phyloP scores from a whole-genome alignment of 2,113 vertebrate genomes.

The Lepidothrix coronata region DNA sequence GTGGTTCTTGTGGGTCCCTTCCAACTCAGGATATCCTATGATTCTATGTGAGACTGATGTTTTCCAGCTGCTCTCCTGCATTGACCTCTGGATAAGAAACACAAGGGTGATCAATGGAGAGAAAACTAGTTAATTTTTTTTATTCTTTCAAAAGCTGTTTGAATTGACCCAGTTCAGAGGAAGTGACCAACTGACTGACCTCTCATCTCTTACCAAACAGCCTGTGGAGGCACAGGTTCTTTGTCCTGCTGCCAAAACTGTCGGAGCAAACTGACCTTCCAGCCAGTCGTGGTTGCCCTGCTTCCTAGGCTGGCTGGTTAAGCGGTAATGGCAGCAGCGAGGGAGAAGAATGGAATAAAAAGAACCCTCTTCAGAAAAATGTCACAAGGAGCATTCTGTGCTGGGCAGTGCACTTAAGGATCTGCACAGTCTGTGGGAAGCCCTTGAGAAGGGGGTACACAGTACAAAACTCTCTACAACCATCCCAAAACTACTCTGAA shows the following conservation, averaged over 20 bases:
- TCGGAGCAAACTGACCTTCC: not conserved
- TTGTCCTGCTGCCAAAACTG: not conserved
- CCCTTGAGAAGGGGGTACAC: not conserved
- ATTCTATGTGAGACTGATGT: not conserved
- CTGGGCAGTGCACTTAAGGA: not conserved
- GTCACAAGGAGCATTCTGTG: not conserved
- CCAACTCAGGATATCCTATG: not conserved
- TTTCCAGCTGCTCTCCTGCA: not conserved
- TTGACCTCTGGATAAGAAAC: not conserved
- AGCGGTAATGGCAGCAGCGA: fast-evolving
- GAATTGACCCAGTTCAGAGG: not conserved
- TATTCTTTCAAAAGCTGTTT: not conserved
- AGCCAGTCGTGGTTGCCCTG: no score
- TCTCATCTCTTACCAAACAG: not conserved
- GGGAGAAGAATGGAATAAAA: not conserved
- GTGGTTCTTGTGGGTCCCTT: not conserved
- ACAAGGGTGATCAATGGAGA: not conserved
- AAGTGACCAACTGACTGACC: not conserved
- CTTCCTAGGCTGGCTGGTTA: not conserved
- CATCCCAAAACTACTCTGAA: not conserved
- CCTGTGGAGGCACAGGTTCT: not conserved
- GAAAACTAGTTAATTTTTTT: not conserved
- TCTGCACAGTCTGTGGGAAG: not conserved
- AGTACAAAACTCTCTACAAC: not conserved
- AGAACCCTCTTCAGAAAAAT: not conserved